A percentile compares a stretch with the other conserved stretches of the same genome.
phyloP scores from a whole-genome alignment of 2,113 vertebrate species.

The Leucoraja erinaceus region DNA sequence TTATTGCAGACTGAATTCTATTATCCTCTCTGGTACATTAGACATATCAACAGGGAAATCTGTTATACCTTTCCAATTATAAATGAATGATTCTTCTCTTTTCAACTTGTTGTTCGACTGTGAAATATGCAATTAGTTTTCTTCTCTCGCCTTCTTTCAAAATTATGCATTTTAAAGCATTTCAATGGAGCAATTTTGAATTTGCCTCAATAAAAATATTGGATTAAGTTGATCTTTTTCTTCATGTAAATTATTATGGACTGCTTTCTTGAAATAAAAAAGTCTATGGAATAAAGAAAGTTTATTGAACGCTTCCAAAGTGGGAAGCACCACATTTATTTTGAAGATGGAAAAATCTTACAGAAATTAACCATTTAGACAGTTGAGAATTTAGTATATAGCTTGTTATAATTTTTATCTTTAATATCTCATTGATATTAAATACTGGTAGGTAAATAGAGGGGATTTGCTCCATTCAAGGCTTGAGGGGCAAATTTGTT shows the following conservation, averaged over 20 bases:
- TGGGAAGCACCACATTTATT: not conserved
- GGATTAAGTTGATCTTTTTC: not conserved
- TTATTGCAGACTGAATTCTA: not conserved
- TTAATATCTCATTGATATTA: not conserved
- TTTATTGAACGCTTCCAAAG: not conserved
- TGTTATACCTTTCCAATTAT: not conserved
- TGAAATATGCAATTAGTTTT: not conserved
- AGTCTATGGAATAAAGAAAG: not conserved
- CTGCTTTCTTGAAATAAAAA: not conserved
- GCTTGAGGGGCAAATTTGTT: no score
- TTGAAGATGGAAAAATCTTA: not conserved
- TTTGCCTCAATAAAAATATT: not conserved
- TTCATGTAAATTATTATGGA: not conserved
- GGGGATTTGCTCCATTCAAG: no score
- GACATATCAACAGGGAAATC: conserved; percentile 12
- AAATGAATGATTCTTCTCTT: not conserved
- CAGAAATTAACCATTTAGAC: not conserved
- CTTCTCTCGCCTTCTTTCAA: not conserved
- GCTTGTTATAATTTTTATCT: not conserved
- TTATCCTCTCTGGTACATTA: not conserved
- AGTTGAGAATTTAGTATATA: not conserved
- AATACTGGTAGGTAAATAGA: not conserved
- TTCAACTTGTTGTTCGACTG: not conserved
- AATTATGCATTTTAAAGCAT: not conserved
- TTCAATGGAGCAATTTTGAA: not conserved